A percentile compares a stretch with the other conserved stretches of the same genome.
Conservation (phyloP, 2,888 invertebrate species). For the Phoenoteleia sp. region DNA sequence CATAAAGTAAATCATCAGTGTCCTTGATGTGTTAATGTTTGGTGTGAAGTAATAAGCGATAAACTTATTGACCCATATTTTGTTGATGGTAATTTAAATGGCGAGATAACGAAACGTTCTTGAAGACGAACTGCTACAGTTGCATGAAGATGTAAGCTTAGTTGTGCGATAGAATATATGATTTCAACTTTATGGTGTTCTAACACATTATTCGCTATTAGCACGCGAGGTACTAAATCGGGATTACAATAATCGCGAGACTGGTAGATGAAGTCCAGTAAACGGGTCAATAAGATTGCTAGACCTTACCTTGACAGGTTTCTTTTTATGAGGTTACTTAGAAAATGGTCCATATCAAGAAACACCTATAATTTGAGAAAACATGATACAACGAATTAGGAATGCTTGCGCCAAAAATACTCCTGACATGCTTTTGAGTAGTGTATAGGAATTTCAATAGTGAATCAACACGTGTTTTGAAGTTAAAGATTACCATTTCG, state of each 20-base stretch:
- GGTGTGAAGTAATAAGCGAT: constrained; percentile 7
- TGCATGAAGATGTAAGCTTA: constrained; percentile 49
- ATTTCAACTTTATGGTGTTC: constrained; percentile 62
- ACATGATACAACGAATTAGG: neutral
- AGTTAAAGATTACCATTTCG: neutral
- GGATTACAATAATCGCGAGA: constrained; percentile 31
- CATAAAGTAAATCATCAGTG: no score
- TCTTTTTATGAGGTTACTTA: constrained; percentile 18
- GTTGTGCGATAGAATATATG: constrained; percentile 55
- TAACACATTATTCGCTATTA: constrained; percentile 47
- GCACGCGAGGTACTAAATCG: constrained; percentile 30
- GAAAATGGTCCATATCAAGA: neutral
- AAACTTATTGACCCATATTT: neutral
- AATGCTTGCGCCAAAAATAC: constrained; percentile 7
- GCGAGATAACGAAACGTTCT: neutral
- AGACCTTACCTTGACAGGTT: no score
- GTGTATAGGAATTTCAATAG: neutral
- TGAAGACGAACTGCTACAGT: constrained; percentile 4
- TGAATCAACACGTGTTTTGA: neutral
- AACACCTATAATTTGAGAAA: neutral
- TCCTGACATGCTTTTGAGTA: neutral
- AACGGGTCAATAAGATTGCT: constrained; percentile 27
- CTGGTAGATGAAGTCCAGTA: constrained; percentile 26
- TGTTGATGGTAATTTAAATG: no score
- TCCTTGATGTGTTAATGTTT: no score